Conservation (phyloP, 37 sponge, comb jelly and placozoan genomes). For the Cladorhizidae sp. region DNA sequence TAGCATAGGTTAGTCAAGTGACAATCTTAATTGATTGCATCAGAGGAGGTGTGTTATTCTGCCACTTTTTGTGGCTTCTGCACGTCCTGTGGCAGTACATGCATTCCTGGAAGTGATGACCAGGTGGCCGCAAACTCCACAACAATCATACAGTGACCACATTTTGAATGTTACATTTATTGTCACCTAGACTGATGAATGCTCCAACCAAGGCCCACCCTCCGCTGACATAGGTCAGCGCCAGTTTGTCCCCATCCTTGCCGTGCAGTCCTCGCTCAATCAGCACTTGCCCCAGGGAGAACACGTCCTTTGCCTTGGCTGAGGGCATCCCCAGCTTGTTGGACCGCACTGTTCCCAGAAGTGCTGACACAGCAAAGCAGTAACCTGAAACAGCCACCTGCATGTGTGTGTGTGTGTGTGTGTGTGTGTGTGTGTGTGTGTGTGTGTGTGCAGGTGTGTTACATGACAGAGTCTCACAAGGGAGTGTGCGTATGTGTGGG, state of each 20-base stretch:
- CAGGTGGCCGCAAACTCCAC: too few relatives aligned
- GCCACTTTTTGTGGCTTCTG: too few relatives aligned
- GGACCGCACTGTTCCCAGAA: slow-evolving; percentile 79
- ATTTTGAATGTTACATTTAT: too few relatives aligned
- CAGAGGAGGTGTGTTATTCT: too few relatives aligned
- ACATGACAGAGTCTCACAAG: too few relatives aligned
- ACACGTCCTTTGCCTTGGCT: slow-evolving; percentile 79
- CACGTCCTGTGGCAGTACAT: too few relatives aligned
- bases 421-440: too few relatives aligned
- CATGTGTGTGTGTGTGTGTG: background rate
- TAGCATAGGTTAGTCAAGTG: background rate
- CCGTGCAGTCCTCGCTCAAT: slow-evolving; percentile 39
- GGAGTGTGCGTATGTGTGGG: too few relatives aligned
- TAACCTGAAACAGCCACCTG: slow-evolving; percentile 69
- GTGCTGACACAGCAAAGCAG: slow-evolving; percentile 78
- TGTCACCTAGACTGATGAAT: slow-evolving; percentile 83
- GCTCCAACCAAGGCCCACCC: slow-evolving; percentile 94
- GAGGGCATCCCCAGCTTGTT: slow-evolving; percentile 90
- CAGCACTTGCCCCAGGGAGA: slow-evolving; percentile 67
- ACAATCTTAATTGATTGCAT: background rate
- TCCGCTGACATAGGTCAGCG: slow-evolving; percentile 57
- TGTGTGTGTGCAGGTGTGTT: too few relatives aligned
- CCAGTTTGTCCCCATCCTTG: slow-evolving; percentile 33
- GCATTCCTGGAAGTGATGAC: too few relatives aligned
- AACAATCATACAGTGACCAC: too few relatives aligned